Evolutionary conservation across 2,888 invertebrate species (phyloP), one percentile per base, ranked within the genome.

Genomic region (Periphyllus acericola): DNA sequence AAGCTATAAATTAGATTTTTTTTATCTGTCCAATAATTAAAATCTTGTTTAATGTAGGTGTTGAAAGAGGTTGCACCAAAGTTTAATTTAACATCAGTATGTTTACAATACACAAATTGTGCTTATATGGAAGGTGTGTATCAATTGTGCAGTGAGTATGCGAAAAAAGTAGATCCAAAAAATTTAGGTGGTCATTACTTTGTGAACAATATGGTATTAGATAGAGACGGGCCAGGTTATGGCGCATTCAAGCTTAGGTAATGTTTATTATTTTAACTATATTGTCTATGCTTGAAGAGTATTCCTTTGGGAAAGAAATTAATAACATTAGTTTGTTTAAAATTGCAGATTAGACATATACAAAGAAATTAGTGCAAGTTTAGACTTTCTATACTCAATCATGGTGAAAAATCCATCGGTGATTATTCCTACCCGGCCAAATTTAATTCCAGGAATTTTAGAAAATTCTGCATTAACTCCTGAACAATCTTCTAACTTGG

Each of bases 41-140:
- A 34, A 74, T 40, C 68, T 68, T 80, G 1, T 72, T 52, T 72
- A 72, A 60, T 68, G 29, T 94, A 96, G 92, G 92, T 98, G 71
- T 98, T 97, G 92, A 97, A 97, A 93, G 95, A 96, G 91, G 97
- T 98, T 34, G 96, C 96, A 1, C 96, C 97, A 1, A 95, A 96
- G 90, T 93, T 98, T 52, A 97, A 98, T 91, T 92, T 98, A 76
- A 94, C 94, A 4, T 94, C 95, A 88, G 96, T 98, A 75, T 97
- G 98, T 91, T 95, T 95, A 81, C 96, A 97, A 92, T 94, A 98
- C 90, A 94, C 95, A 17, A 93, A 95, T 1, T 94, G 95, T 79
- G 95, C 95, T 32, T 97, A 96, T 91, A 98, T 96, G 91, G 94
- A 95, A 40, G 98, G 98, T 0, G 96, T 99, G 3, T 95, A 98